Percentiles rank a stretch among this genome's conserved stretches.
phyloP scores from a whole-genome alignment of 2,113 vertebrate genomes.

The Eptesicus fuscus region DNA sequence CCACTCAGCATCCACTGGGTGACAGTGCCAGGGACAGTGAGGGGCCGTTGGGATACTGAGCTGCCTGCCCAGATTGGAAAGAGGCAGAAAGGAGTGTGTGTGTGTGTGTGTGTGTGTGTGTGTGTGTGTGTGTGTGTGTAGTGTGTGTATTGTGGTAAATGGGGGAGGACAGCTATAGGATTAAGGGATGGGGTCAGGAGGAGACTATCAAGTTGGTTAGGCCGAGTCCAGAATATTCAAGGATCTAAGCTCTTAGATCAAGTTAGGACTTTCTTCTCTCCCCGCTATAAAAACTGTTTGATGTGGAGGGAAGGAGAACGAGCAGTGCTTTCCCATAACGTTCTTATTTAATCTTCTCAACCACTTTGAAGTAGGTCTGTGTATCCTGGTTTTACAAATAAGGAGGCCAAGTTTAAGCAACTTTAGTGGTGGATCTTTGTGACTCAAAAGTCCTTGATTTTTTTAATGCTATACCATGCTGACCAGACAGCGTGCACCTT shows the following conservation, averaged over 20 bases:
- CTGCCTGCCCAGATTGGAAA: neutral
- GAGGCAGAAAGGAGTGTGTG: neutral
- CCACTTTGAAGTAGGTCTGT: constrained; percentile 45
- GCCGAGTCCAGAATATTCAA: neutral
- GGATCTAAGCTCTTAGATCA: constrained; percentile 21
- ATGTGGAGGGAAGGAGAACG: neutral
- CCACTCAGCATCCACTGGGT: neutral
- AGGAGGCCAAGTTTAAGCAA: constrained; percentile 27
- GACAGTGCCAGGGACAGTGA: neutral
- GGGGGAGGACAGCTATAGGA: neutral
- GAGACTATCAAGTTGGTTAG: neutral
- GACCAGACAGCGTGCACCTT: neutral
- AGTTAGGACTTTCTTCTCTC: constrained; percentile 2
- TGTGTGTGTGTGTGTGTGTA: neutral
- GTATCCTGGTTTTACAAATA: constrained; percentile 21
- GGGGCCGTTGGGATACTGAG: neutral
- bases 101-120: neutral
- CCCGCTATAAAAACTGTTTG: neutral
- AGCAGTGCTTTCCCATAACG: neutral
- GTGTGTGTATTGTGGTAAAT: neutral
- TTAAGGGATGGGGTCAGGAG: neutral
- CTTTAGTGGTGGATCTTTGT: neutral
- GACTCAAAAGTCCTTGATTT: constrained; percentile 18
- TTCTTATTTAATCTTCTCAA: constrained; percentile 49
- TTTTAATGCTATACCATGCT: neutral